Evolutionary conservation across 2,888 invertebrate genomes (phyloP).

Genomic region (Heterodera filipjevi): DNA sequence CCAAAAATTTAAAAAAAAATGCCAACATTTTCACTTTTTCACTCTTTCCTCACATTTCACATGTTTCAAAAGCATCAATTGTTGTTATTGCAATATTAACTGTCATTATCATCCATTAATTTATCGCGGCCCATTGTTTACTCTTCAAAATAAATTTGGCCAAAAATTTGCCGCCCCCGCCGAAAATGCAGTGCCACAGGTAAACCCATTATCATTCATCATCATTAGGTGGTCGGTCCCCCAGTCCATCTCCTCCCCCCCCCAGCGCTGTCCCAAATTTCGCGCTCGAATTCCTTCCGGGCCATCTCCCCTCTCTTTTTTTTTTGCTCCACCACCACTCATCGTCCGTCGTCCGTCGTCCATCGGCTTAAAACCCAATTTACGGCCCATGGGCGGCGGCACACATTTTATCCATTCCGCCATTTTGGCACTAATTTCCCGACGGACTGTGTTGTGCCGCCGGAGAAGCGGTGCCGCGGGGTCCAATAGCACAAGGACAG

Average conservation of each 20-base stretch:
- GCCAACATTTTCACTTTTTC: no score
- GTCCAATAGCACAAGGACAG: background rate
- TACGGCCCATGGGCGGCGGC: background rate
- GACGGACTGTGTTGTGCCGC: background rate
- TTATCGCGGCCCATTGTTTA: no score
- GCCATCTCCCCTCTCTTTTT: background rate
- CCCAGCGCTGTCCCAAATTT: background rate
- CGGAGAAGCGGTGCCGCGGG: background rate
- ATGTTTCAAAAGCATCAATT: no score
- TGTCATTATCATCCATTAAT: no score
- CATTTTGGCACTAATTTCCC: slow-evolving; percentile 11
- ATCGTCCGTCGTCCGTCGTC: background rate
- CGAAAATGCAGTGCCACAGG: background rate
- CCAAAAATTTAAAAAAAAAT: no score
- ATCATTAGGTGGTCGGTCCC: background rate
- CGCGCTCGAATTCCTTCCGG: slow-evolving; percentile 6
- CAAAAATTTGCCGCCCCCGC: no score
- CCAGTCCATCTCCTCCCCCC: background rate
- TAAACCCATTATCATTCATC: background rate
- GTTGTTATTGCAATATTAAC: background rate
- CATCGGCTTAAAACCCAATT: background rate
- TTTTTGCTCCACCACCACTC: no score
- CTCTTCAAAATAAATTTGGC: no score
- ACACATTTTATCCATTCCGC: slow-evolving; percentile 8
- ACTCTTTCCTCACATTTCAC: no score